Evolutionary conservation across 1,140 invertebrate species (phyloP).

Genomic region (Nasonia giraulti): DNA sequence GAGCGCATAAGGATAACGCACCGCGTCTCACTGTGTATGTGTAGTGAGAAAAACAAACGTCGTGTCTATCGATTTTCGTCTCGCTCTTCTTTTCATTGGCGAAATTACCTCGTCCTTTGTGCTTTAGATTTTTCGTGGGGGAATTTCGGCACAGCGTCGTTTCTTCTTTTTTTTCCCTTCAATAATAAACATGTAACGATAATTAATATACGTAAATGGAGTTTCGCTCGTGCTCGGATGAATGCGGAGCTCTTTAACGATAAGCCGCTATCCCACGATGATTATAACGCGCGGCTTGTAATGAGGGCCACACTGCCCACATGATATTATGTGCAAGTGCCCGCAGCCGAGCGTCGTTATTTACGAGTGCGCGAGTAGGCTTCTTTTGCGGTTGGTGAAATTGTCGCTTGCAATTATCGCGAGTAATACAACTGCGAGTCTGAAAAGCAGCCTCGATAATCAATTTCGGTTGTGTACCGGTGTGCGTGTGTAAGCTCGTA

Average conservation of each 20-base stretch:
- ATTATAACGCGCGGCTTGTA: neutral
- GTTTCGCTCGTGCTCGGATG: neutral
- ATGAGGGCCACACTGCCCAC: constrained; percentile 24
- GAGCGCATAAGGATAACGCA: neutral
- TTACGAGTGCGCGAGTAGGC: neutral
- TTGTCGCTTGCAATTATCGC: too few species aligned
- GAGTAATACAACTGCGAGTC: too few species aligned
- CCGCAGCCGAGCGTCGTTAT: constrained; percentile 28
- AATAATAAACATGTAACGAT: too few species aligned
- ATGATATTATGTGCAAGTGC: constrained; percentile 19
- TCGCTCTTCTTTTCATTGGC: constrained; percentile 30
- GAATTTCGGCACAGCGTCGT: neutral
- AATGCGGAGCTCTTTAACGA: neutral
- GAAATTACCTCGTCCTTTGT: constrained; percentile 29
- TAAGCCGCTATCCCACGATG: too few species aligned
- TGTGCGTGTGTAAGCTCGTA: too few species aligned
- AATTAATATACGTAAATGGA: neutral
- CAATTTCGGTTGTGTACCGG: too few species aligned
- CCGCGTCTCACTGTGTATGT: neutral
- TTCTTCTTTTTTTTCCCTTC: neutral
- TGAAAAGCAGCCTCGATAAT: neutral
- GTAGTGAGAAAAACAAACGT: neutral
- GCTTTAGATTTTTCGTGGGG: neutral
- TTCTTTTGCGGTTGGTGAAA: too few species aligned
- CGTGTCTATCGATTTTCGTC: constrained; percentile 20